Percentiles rank a stretch among this genome's conserved stretches.
Conservation (phyloP, 2,888 invertebrate genomes). For the Eurois occulta region DNA sequence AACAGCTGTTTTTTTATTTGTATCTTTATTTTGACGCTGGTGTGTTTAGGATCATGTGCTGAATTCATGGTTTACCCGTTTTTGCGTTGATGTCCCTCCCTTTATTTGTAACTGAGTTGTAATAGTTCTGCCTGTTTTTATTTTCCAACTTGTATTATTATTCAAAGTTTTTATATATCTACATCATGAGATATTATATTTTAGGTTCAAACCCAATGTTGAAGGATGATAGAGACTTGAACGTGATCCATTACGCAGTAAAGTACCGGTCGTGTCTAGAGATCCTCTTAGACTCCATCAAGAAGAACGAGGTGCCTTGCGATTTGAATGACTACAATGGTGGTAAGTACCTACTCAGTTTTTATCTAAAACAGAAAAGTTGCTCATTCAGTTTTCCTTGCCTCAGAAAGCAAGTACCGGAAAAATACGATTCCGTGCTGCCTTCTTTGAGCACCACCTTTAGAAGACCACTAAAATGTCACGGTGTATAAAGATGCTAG, state of each 20-base stretch:
- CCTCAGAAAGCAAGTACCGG: neutral
- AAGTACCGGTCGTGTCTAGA: constrained; percentile 85
- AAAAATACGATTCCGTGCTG: neutral
- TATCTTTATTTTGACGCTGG: too few species aligned
- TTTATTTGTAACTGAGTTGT: neutral
- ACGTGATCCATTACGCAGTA: constrained; percentile 92
- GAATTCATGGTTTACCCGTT: neutral
- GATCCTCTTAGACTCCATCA: constrained; percentile 85
- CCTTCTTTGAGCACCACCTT: too few species aligned
- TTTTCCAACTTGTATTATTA: neutral
- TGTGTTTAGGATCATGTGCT: neutral
- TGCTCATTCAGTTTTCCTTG: neutral
- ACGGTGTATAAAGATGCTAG: neutral
- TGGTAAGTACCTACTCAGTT: constrained; percentile 72
- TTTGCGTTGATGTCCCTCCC: neutral
- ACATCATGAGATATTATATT: constrained; percentile 20
- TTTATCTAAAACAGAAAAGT: neutral
- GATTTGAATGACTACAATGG: constrained; percentile 80
- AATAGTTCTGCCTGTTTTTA: too few species aligned
- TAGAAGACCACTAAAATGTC: too few species aligned
- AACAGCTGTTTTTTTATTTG: neutral
- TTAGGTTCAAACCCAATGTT: constrained; percentile 85
- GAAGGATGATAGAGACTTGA: constrained; percentile 90
- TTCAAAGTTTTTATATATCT: neutral
- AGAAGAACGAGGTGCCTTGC: constrained; percentile 69